Evolutionary conservation across 1,140 invertebrate species (phyloP).

Genomic region (Lethrus apterus): DNA sequence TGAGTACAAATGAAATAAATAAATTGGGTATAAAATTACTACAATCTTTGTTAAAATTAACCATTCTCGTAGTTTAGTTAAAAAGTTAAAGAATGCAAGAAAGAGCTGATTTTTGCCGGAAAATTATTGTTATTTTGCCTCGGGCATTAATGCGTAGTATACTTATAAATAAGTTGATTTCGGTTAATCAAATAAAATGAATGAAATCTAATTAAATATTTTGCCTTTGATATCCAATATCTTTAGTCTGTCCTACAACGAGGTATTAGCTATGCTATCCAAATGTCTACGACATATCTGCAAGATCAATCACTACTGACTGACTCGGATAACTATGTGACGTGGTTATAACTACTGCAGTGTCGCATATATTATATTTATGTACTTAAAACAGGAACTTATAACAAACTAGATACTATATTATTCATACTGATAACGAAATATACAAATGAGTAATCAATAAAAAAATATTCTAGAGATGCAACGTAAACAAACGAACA

Average conservation of each 20-base stretch:
- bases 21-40: too few species aligned
- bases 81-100: too few species aligned
- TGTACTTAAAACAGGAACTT: conserved; percentile 11
- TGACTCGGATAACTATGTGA: not conserved
- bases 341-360: conserved; percentile 16
- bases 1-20: too few species aligned
- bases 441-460: not conserved
- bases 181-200: not conserved
- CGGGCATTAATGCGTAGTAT: too few species aligned
- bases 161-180: not conserved
- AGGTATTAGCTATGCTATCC: conserved; percentile 10
- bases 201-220: too few species aligned
- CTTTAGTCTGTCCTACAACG: too few species aligned
- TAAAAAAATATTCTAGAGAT: not conserved
- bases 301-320: conserved; percentile 9
- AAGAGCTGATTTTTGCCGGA: too few species aligned
- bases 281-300: not conserved
- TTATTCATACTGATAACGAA: not conserved
- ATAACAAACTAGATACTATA: not conserved
- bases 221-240: too few species aligned
- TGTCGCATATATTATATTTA: conserved; percentile 11
- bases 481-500: not conserved
- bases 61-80: too few species aligned
- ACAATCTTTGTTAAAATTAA: too few species aligned
- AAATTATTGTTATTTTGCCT: too few species aligned